Base-by-base conservation (phyloP, 1,140 invertebrate species). In the Trichomalopsis sarcophagae region DNA sequence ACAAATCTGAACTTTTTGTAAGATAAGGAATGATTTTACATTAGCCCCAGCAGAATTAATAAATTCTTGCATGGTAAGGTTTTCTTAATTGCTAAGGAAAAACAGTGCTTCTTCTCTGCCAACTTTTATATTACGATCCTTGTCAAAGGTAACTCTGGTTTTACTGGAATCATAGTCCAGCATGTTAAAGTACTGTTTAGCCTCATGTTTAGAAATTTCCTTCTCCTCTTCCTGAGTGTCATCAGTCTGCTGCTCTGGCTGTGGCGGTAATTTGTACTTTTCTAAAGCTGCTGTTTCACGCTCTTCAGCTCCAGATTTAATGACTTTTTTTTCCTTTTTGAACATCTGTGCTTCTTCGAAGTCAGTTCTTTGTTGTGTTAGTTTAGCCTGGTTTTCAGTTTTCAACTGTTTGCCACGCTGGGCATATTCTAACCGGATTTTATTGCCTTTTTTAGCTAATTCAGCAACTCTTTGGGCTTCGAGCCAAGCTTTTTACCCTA, bases 61-160 rank as follows among this genome's bases (percentile, higher is more conserved):
- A 90, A 98, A 98, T 11, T 96, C 94, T 81, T 97, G 95, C 77
- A 95, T 91, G 88, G 94, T 94, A 33, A 98, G 92, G 90, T 95
- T 96, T 77, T 96, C 94, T 85, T 95, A 94, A 76, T 96, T 95
- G 87, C 95, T 95, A 80, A 98, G 93, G 91, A 97, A 98, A 90
- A 95, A 97, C 90, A 96, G 95, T 6, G 96, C 96, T 92, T 99
- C 97, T 88, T 99, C 98, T 80, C 97, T 96, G 69, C 96, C 95
- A 74, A 98, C 97, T 82, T 95, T 94, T 86, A 98, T 98, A 94
- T 99, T 96, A 84, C 95, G 95, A 93, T 99, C 96, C 87, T 95
- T 96, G 93, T 99, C 98, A 94, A 99, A 98, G 69, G 95, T 95
- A 89, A 94, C 93, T 86, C 96, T 95, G 9, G 95, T 94, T 93